phyloP scores from a whole-genome alignment of 2,113 vertebrate genomes.

The Scytalopus superciliaris region DNA sequence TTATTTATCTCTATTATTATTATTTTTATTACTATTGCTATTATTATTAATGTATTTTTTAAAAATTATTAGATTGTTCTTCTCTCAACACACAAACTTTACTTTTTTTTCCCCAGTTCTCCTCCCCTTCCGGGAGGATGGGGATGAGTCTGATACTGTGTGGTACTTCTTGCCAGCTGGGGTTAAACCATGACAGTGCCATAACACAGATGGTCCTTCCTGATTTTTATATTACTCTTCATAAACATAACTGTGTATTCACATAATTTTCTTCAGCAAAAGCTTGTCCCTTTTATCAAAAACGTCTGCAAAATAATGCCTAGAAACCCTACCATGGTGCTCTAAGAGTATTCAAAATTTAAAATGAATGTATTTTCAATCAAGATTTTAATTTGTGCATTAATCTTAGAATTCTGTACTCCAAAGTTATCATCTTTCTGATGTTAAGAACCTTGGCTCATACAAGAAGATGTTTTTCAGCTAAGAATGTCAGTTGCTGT shows the following conservation, averaged over 20 bases:
- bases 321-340: neutral
- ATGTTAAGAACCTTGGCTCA: neutral
- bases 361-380: neutral
- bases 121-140: neutral
- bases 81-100: neutral
- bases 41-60: neutral
- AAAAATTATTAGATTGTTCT: neutral
- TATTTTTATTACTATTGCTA: neutral
- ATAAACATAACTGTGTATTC: neutral
- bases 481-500: neutral
- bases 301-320: neutral
- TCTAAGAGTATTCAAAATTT: neutral
- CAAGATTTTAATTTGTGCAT: neutral
- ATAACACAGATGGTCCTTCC: neutral
- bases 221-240: neutral
- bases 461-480: neutral
- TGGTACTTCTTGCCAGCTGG: neutral
- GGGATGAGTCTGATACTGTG: neutral
- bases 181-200: neutral
- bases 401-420: neutral
- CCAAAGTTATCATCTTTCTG: neutral
- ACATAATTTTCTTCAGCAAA: neutral
- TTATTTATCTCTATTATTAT: neutral
- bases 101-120: neutral
- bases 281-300: neutral